Base-by-base conservation (phyloP, 2,888 invertebrate genomes). In the Lasioglossum pauxillum region DNA sequence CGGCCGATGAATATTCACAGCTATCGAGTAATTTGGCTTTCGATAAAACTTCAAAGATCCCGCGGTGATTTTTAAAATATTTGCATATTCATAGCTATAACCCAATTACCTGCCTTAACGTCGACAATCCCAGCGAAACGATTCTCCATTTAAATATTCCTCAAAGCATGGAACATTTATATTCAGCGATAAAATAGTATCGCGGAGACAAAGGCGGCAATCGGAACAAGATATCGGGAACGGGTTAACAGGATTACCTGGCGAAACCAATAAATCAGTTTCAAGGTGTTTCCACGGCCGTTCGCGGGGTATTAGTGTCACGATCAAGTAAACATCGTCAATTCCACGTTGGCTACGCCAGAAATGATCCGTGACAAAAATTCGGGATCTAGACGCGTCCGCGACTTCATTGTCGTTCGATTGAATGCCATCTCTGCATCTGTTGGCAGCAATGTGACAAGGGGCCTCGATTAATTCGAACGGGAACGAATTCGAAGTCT, bases 401-500 rank as follows among this genome's bases (percentile, higher is more conserved):
- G 44, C 71, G 72, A 85, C 76, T 80, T 38, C 78, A 44, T 82
- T 80, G 85, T 85, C 85, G n/a, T 80, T 60, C 78, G 69, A 46
- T 69, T 69, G 78, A 79, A 73, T 74, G 75, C 64, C n/a, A 10
- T 27, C 35, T n/a, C 53, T 10, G 53, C 23, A n/a, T 53, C 53
- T 49, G 69, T 74, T 35, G 46, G 53, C 53, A 74, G 53, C 73
- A 69, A 80, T 44, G 60, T 49, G 38, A n/a, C 72, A 57, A 75
- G 73, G 31, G 38, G 60, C 69, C 8, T 69, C 75, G 78, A 89
- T 83, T 82, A 83, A 82, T 89, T 85, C 71, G 38, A 53, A 27
- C 49, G 75, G 57, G 75, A 80, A 90, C 85, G 78, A 85, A 89
- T 78, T 53, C 46, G 82, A 87, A 78, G 75, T 78, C 80, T 69